Conservation (phyloP, 2,113 vertebrate genomes). For the Circaetus gallicus region DNA sequence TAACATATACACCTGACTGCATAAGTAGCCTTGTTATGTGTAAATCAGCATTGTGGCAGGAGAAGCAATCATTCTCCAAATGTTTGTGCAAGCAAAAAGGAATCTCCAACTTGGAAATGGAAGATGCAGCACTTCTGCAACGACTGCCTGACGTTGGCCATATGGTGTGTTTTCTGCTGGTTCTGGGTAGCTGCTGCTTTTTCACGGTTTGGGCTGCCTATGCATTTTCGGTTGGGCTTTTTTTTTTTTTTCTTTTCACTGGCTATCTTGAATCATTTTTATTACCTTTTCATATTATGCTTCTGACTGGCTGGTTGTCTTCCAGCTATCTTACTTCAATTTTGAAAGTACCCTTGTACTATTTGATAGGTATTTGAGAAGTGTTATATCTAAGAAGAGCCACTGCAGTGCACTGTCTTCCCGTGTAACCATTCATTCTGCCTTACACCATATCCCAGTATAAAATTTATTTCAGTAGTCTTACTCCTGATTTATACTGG, state of each 20-base stretch:
- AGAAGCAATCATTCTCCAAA: background rate
- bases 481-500: background rate
- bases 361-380: background rate
- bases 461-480: background rate
- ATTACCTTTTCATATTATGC: background rate
- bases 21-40: background rate
- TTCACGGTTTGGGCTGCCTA: background rate
- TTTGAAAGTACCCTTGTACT: background rate
- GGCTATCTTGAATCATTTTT: background rate
- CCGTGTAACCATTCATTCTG: background rate
- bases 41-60: background rate
- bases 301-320: background rate
- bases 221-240: background rate
- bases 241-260: background rate
- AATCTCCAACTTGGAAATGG: background rate
- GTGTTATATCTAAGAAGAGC: background rate
- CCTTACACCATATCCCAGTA: background rate
- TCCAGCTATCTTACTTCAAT: background rate
- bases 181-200: background rate
- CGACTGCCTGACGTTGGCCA: background rate
- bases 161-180: background rate
- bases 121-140: background rate
- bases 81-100: background rate
- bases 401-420: background rate
- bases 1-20: background rate